Evolutionary conservation across 2,113 vertebrate genomes (phyloP).

Genomic region (Colistium nudipinnis): DNA sequence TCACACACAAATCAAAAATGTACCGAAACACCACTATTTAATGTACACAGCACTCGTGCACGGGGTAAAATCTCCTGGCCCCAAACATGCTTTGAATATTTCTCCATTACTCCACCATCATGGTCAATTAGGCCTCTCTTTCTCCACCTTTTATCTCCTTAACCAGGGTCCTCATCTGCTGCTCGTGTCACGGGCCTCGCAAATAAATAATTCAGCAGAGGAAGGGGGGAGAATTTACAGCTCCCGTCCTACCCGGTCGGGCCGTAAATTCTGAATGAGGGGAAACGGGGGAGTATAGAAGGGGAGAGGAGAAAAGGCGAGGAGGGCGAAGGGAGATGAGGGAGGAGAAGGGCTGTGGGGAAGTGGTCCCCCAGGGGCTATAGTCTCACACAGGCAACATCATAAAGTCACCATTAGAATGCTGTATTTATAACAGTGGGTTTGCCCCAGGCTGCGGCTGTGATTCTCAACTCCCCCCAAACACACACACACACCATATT

Average conservation of each 20-base stretch:
- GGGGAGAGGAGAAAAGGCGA: conserved; percentile 52
- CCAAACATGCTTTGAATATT: conserved; percentile 77
- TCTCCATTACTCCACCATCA: conserved; percentile 81
- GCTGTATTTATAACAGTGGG: conserved; percentile 85
- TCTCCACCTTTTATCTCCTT: conserved; percentile 84
- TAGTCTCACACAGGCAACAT: conserved; percentile 85
- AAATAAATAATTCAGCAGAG: conserved; percentile 83
- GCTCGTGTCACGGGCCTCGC: conserved; percentile 77
- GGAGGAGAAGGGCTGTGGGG: conserved; percentile 73
- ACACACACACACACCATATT: conserved; percentile 27
- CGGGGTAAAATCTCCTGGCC: conserved; percentile 42
- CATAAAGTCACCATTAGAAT: conserved; percentile 87
- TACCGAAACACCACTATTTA: conserved; percentile 36
- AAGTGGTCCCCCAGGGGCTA: conserved; percentile 81
- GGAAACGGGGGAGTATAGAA: conserved; percentile 71
- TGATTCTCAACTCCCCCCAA: conserved; percentile 37
- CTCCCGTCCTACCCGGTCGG: conserved; percentile 76
- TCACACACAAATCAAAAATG: conserved; percentile 27
- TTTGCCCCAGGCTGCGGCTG: conserved; percentile 67
- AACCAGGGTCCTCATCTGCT: conserved; percentile 83
- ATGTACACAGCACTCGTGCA: conserved; percentile 26
- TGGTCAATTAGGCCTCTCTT: conserved; percentile 83
- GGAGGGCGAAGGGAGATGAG: conserved; percentile 55
- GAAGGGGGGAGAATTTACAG: conserved; percentile 75
- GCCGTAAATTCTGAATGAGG: conserved; percentile 82